Conservation (phyloP, 2,888 invertebrate genomes). For the Augiades crinisus region DNA sequence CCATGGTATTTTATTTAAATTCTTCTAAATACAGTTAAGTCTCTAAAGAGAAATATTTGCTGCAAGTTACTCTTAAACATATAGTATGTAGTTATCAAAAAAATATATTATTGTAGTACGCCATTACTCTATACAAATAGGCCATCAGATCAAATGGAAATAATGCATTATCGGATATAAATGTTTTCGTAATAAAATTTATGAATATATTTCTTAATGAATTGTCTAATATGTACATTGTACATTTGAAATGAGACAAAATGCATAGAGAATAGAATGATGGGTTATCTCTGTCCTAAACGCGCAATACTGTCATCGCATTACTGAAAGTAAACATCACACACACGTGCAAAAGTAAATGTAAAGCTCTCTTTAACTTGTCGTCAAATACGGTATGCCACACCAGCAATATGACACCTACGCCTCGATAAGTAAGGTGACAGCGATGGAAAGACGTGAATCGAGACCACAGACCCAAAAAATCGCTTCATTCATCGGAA, state of each 20-base stretch:
- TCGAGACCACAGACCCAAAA: conserved; percentile 17
- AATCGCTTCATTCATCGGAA: conserved; percentile 28
- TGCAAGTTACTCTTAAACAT: too few relatives aligned
- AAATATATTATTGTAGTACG: too few relatives aligned
- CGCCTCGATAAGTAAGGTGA: conserved; percentile 39
- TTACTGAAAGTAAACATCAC: too few relatives aligned
- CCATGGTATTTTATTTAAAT: too few relatives aligned
- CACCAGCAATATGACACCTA: conserved; percentile 27
- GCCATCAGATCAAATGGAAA: not conserved
- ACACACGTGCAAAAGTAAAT: too few relatives aligned
- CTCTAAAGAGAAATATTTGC: too few relatives aligned
- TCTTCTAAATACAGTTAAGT: too few relatives aligned
- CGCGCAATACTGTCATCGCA: too few relatives aligned
- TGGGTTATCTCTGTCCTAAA: too few relatives aligned
- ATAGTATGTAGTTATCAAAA: too few relatives aligned
- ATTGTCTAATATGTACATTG: not conserved
- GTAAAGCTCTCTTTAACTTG: too few relatives aligned
- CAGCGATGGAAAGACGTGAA: conserved; percentile 25
- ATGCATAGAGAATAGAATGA: not conserved
- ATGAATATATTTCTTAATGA: not conserved
- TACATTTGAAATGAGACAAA: not conserved
- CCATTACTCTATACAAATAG: not conserved
- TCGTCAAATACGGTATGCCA: too few relatives aligned
- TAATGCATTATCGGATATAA: not conserved
- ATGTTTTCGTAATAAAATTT: not conserved